These are phyloP conservation scores for Coronaproctus castanopsis DNA, from an alignment of 2,888 invertebrate genomes.

Conservation along the genomic window DNA sequence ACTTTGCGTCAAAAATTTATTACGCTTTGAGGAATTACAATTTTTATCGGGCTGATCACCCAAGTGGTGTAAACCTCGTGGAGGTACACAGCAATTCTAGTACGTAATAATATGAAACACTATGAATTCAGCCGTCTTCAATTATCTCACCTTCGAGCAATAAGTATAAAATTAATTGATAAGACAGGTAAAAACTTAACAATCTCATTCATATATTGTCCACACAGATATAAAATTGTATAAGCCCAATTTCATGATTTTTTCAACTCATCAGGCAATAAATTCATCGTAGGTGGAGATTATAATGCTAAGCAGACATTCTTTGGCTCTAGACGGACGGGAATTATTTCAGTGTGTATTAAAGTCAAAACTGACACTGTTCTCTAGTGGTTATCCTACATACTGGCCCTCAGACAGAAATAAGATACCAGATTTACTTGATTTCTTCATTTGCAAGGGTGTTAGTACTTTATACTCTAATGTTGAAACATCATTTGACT, in stretches of 20 bases:
- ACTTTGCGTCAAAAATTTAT: not conserved
- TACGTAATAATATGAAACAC: not conserved
- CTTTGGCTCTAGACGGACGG: not conserved
- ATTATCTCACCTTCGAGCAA: too few relatives aligned
- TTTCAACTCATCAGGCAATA: not conserved
- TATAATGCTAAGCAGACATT: not conserved
- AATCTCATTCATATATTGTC: not conserved
- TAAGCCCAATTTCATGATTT: not conserved
- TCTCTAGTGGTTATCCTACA: not conserved
- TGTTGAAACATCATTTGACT: not conserved
- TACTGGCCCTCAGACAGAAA: not conserved
- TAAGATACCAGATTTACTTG: not conserved
- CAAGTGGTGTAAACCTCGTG: too few relatives aligned
- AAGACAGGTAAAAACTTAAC: too few relatives aligned
- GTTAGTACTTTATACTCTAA: not conserved
- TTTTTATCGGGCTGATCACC: not conserved
- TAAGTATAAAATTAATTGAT: too few relatives aligned
- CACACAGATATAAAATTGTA: not conserved
- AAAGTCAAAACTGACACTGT: not conserved
- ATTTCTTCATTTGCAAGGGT: not conserved
- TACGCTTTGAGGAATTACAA: not conserved
- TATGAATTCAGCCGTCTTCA: too few relatives aligned
- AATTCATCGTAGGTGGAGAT: not conserved
- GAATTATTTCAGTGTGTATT: not conserved
- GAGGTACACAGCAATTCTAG: not conserved